Base-by-base conservation (phyloP, 1,140 invertebrate species). In the Ooceraea biroi region DNA sequence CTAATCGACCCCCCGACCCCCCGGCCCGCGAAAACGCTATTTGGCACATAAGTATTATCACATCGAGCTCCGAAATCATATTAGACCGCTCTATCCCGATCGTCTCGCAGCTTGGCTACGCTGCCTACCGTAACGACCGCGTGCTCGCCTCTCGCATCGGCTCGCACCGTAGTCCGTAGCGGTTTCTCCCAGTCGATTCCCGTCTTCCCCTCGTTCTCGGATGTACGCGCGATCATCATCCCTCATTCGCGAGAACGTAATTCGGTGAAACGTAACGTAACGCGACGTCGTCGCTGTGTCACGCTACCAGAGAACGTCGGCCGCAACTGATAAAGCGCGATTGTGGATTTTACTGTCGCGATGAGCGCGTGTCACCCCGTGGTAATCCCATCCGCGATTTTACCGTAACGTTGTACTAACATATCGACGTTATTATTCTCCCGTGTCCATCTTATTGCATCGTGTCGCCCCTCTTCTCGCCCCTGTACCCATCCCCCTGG, bases 11-110 rank as follows among this genome's bases (percentile, higher is more conserved):
- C 66, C 19, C 72, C 77, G 74, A 2, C 36, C 36, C 36, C 66
- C 27, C 72, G 74, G 77, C 69, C 85, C 89, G 87, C 90, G 91
- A 91, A 92, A 93, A 91, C 91, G 91, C 88, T 93, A 93, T 93
- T 93, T 93, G 93, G 93, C 93, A 93, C 93, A 93, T 93, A 91
- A 92, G 84, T 92, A 92, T 90, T 92, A 92, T 93, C 93, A 93
- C 93, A 93, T 91, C 89, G 89, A 92, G 89, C 88, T 93, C 89
- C 84, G 36, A 88, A 86, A 90, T 88, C 73, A 61, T 87, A 68
- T 82, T 57, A 80, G 48, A 69, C 55, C 63, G 48, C 25, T 22
- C 72, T 57, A 68, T 89, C 36, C 69, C 80, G 76, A 82, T 82
- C 72, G 58, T 77, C 48, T 48, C 44, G 27, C 58, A 60, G 7